Percentiles rank a stretch among this genome's conserved stretches.
These are phyloP conservation scores for Hermatobates lingyangjiaoensis DNA, from an alignment of 1,140 invertebrate genomes.

Conservation along the genomic window DNA sequence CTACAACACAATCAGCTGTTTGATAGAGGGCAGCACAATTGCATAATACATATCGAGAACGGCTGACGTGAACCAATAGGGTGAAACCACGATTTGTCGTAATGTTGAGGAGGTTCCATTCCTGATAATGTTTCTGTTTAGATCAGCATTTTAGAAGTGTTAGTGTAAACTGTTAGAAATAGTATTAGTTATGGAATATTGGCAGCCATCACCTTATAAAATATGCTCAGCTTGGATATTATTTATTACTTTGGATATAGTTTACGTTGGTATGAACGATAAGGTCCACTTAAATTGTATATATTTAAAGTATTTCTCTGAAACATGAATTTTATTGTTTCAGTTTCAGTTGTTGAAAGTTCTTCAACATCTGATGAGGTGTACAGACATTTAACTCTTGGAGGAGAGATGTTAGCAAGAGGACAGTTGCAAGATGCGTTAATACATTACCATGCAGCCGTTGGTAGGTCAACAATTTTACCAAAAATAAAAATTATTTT, in stretches of 20 bases:
- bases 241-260: conserved; percentile 14
- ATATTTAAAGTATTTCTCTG: background rate
- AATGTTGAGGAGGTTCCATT: no score
- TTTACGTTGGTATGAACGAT: conserved; percentile 9
- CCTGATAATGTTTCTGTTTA: no score
- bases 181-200: conserved; percentile 16
- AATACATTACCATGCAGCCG: conserved; percentile 92
- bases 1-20: no score
- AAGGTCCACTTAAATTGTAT: background rate
- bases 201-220: conserved; percentile 14
- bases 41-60: no score
- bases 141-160: no score
- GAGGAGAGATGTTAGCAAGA: conserved; percentile 69
- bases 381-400: conserved; percentile 80
- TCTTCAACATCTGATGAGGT: conserved; percentile 53
- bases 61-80: no score
- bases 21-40: no score
- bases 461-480: conserved; percentile 62
- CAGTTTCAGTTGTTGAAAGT: conserved; percentile 2
- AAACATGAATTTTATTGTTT: background rate
- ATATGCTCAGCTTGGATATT: conserved; percentile 16
- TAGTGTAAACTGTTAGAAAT: no score
- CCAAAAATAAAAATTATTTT: background rate
- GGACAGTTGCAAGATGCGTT: conserved; percentile 92
- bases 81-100: no score